Evolutionary conservation across 2,888 invertebrate species (phyloP).

Genomic region (Melinaea marsaeus): DNA sequence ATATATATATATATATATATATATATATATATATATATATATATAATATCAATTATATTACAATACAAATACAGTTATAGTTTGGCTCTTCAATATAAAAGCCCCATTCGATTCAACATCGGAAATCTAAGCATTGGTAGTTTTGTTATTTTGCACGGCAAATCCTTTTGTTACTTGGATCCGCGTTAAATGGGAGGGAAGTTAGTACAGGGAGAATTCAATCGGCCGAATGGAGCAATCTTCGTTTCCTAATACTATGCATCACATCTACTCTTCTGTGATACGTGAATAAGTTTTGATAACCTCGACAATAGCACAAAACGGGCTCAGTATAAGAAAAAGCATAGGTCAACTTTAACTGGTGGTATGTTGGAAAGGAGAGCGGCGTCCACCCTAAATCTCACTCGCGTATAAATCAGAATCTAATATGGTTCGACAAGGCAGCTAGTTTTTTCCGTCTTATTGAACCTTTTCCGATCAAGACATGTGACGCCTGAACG

Average conservation of each 20-base stretch:
- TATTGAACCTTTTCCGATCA: constrained; percentile 58
- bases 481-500: constrained; percentile 29
- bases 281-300: constrained; percentile 47
- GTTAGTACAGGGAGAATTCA: constrained; percentile 72
- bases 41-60: too few species aligned
- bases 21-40: too few species aligned
- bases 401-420: constrained; percentile 70
- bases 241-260: constrained; percentile 72
- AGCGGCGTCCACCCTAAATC: constrained; percentile 61
- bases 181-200: constrained; percentile 76
- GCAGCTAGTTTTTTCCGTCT: constrained; percentile 67
- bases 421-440: constrained; percentile 68
- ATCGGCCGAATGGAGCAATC: constrained; percentile 72
- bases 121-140: constrained; percentile 62
- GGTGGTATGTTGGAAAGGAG: constrained; percentile 46
- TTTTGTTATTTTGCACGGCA: constrained; percentile 75
- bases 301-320: constrained; percentile 33
- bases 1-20: too few species aligned
- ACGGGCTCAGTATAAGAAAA: constrained; percentile 29
- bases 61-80: too few species aligned
- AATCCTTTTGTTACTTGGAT: constrained; percentile 73
- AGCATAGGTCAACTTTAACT: constrained; percentile 45
- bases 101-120: constrained; percentile 29
- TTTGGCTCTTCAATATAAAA: constrained; percentile 6
- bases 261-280: constrained; percentile 53